Evolutionary conservation across 2,888 invertebrate genomes (phyloP), one percentile per base, ranked within the genome.

Genomic region (Hoplodrina ambigua): DNA sequence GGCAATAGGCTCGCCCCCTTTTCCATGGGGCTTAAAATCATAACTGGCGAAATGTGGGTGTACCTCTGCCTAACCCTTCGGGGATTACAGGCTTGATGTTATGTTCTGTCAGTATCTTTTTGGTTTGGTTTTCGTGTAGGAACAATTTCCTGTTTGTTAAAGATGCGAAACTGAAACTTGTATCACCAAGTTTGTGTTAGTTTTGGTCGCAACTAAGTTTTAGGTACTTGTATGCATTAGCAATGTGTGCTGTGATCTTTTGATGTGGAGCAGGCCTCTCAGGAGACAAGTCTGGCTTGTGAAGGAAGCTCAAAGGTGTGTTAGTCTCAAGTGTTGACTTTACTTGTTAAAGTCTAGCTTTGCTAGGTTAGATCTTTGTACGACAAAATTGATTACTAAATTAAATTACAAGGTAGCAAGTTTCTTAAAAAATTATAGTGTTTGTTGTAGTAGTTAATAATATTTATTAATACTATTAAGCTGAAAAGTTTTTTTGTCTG

Each of bases 181-280:
- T 56, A 37, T n/a, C 13, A 49, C 11, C 11, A 72, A 62, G 49
- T 65, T 78, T n/a, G 52, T 0, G 13, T 41, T 20, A 62, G 72
- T 72, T 72, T 67, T 49, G 49, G 30, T 41, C 2, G 49, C 20
- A 67, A 78, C 37, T 64, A 7, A 63, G 17, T 25, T 17, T 20
- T 53, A 71, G n/a, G 13, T 15, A 33, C 15, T 17, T 46, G 10
- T 50, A 25, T 55, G 37, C 25, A 53, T 30, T 46, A 19, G n/a
- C 53, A 52, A 54, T 49, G 60, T 50, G 41, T 71, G 11, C 49
- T 15, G 30, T 59, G 37, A 53, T 50, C 67, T 25, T 58, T 25
- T 55, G 55, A 59, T 25, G 58, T 1, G 17, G 20, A 55, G 54
- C 8, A 57, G 13, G 20, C 10, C 60, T 49, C 59, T 44, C 25